Evolutionary conservation across 2,888 invertebrate species (phyloP).

Genomic region (Eupithecia centaureata): DNA sequence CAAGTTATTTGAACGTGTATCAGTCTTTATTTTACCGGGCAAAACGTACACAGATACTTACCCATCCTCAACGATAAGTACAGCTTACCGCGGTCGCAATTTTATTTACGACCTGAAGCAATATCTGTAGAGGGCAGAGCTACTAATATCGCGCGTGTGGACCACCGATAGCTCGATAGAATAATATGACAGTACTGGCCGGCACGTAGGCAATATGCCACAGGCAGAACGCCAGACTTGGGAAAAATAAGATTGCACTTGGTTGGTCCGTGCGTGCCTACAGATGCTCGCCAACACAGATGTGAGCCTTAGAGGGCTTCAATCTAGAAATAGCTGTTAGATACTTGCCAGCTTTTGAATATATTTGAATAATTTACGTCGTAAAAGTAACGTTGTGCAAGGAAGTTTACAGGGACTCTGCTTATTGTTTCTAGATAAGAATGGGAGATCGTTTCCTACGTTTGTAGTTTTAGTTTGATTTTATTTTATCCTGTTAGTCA

Average conservation of each 20-base stretch:
- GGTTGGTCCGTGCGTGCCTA: slow-evolving; percentile 65
- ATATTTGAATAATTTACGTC: slow-evolving; percentile 15
- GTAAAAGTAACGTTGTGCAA: slow-evolving; percentile 6
- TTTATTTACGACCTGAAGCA: slow-evolving; percentile 78
- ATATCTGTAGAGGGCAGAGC: slow-evolving; percentile 78
- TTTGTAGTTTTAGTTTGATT: not conserved
- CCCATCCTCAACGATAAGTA: slow-evolving; percentile 38
- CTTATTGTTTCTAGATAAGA: slow-evolving; percentile 1
- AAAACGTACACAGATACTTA: not conserved
- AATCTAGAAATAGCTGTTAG: slow-evolving; percentile 15
- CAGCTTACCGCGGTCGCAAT: slow-evolving; percentile 62
- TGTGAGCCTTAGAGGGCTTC: slow-evolving; percentile 16
- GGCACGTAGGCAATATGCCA: slow-evolving; percentile 84
- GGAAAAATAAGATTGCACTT: slow-evolving; percentile 80
- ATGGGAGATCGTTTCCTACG: not conserved
- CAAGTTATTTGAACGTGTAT: not conserved
- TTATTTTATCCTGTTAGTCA: not conserved
- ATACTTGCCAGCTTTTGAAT: slow-evolving; percentile 15
- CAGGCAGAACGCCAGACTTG: slow-evolving; percentile 74
- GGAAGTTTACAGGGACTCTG: not conserved
- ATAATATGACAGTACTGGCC: slow-evolving; percentile 79
- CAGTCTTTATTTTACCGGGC: not conserved
- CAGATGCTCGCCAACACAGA: slow-evolving; percentile 48
- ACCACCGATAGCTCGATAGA: slow-evolving; percentile 80
- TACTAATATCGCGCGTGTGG: slow-evolving; percentile 80